Conservation (phyloP, 2,113 vertebrate genomes). For the Chitala chitala region DNA sequence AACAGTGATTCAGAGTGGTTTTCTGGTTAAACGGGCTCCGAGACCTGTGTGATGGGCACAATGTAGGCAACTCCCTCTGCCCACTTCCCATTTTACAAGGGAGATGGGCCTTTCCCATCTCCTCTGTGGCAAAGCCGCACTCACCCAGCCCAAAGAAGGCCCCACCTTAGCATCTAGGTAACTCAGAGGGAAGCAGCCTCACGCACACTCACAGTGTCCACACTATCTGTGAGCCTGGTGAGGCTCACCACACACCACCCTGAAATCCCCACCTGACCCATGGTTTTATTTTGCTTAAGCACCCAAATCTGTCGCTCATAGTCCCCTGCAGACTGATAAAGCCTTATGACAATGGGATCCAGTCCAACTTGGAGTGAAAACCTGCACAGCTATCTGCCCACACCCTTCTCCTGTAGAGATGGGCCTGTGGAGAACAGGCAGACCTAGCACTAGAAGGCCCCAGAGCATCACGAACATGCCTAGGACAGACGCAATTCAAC, state of each 20-base stretch:
- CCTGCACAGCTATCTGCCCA: no score
- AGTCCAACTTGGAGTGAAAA: background rate
- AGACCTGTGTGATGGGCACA: background rate
- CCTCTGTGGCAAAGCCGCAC: no score
- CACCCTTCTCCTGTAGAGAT: no score
- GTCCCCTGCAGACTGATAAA: background rate
- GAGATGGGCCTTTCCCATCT: no score
- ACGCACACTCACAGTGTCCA: background rate
- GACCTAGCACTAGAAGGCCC: background rate
- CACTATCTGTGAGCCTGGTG: background rate
- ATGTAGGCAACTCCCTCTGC: background rate
- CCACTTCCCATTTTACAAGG: background rate
- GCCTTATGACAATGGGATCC: background rate
- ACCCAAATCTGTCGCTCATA: no score
- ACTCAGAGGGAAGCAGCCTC: background rate
- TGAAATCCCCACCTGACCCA: background rate
- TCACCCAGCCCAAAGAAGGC: no score
- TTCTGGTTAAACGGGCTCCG: background rate
- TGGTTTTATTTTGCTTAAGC: no score
- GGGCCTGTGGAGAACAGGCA: background rate
- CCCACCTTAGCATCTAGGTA: background rate
- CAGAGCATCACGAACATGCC: background rate
- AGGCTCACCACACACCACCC: background rate
- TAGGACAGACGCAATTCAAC: constrained; percentile 41
- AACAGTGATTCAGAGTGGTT: no score